Percentiles rank a stretch among this genome's conserved stretches.
Conservation (phyloP, 2,888 invertebrate species). For the Maniola hyperantus region DNA sequence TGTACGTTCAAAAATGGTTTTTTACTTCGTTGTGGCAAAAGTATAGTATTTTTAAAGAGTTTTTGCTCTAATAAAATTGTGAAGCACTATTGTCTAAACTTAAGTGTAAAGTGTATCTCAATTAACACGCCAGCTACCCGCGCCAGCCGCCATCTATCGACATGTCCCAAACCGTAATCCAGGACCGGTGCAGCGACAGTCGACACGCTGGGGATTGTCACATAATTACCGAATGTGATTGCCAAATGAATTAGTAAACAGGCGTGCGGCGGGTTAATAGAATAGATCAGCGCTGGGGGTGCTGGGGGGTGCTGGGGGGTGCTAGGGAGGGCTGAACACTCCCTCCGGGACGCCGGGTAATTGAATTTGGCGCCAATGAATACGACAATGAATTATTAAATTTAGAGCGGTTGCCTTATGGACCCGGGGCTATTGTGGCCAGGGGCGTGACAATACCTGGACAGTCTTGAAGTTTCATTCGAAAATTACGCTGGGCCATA, state of each 20-base stretch:
- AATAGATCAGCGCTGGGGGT: constrained; percentile 46
- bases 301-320: constrained; percentile 34
- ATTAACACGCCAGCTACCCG: constrained; percentile 10
- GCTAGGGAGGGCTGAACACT: constrained; percentile 40
- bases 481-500: too few relatives aligned
- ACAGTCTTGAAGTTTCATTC: background rate
- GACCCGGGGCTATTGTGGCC: constrained; percentile 21
- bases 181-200: constrained; percentile 32
- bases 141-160: constrained; percentile 33
- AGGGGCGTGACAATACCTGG: constrained; percentile 4
- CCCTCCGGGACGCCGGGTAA: constrained; percentile 60
- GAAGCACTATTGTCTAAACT: background rate
- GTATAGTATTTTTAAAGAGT: too few relatives aligned
- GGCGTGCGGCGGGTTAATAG: constrained; percentile 61
- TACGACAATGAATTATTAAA: constrained; percentile 80
- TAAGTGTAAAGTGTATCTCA: background rate
- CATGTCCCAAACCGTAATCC: constrained; percentile 26
- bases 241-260: constrained; percentile 77
- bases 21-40: too few relatives aligned
- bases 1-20: too few relatives aligned
- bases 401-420: constrained; percentile 58
- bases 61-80: too few relatives aligned
- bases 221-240: constrained; percentile 77
- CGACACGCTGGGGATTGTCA: constrained; percentile 56
- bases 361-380: constrained; percentile 80